These are phyloP conservation scores for Noctua janthe DNA, from an alignment of 2,888 invertebrate genomes.

Conservation along the genomic window DNA sequence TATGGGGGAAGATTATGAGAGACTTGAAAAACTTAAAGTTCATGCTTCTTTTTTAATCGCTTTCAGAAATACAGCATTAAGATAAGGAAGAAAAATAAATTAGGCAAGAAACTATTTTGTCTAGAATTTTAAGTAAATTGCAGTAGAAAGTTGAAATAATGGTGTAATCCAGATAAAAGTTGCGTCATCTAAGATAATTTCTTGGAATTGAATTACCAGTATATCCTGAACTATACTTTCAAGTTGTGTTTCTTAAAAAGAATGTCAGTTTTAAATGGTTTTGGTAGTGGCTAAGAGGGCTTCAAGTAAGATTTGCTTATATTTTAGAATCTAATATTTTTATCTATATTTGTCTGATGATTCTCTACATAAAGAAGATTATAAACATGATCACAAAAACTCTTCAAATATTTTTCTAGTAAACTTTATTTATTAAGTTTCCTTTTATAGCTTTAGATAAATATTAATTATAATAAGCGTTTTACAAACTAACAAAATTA, in stretches of 20 bases:
- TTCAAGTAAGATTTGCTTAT: neutral
- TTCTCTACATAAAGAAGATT: neutral
- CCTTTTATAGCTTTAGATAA: slow-evolving; percentile 1
- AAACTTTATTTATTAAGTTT: neutral
- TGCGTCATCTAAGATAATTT: slow-evolving; percentile 47
- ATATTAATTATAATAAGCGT: neutral
- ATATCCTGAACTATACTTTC: neutral
- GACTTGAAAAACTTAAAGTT: neutral
- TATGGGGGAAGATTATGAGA: neutral
- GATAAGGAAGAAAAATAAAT: neutral
- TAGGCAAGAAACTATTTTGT: neutral
- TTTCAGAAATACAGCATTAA: neutral
- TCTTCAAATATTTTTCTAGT: neutral
- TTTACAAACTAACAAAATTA: slow-evolving; percentile 6
- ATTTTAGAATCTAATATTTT: neutral
- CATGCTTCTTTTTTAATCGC: neutral
- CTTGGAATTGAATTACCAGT: slow-evolving; percentile 16
- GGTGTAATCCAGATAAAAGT: slow-evolving; percentile 16
- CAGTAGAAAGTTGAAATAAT: slow-evolving; percentile 42
- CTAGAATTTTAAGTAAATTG: neutral
- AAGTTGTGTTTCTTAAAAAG: fast-evolving
- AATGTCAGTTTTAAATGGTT: slow-evolving; percentile 16
- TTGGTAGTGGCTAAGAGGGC: neutral
- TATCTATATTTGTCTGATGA: neutral
- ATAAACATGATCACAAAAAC: neutral